A percentile compares a stretch with the other conserved stretches of the same genome.
Evolutionary conservation across 2,113 vertebrate species (phyloP).

Genomic region (Ginglymostoma cirratum): DNA sequence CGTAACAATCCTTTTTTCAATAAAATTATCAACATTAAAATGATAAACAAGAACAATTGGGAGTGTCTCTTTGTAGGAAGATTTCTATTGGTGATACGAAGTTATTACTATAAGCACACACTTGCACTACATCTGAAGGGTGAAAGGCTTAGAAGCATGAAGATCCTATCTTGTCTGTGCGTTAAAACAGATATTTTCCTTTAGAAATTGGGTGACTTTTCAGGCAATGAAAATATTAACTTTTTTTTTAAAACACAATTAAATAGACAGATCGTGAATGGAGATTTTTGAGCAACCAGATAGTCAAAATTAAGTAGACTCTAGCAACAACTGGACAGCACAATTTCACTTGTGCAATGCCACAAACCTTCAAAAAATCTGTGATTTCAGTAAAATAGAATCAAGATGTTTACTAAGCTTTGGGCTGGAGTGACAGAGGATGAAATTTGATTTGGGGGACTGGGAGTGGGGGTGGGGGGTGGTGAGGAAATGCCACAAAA

Average conservation of each 20-base stretch:
- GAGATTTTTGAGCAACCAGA: not conserved
- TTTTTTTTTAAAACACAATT: not conserved
- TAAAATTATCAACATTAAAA: no score
- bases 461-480: no score
- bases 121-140: not conserved
- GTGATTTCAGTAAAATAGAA: not conserved
- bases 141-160: not conserved
- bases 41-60: not conserved
- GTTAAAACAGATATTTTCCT: not conserved
- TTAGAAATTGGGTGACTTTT: not conserved
- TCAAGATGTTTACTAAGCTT: not conserved
- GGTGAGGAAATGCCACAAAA: not conserved
- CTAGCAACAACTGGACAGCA: not conserved
- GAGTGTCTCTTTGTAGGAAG: not conserved
- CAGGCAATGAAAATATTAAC: not conserved
- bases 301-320: not conserved
- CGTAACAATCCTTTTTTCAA: not conserved
- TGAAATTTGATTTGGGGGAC: not conserved
- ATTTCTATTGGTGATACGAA: not conserved
- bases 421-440: not conserved
- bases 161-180: not conserved
- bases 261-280: not conserved
- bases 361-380: not conserved
- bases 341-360: not conserved
- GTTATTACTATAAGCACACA: not conserved